Percentiles rank a stretch among this genome's conserved stretches.
Evolutionary conservation across 2,888 invertebrate species (phyloP).

Genomic region (Cephus rjabovi): DNA sequence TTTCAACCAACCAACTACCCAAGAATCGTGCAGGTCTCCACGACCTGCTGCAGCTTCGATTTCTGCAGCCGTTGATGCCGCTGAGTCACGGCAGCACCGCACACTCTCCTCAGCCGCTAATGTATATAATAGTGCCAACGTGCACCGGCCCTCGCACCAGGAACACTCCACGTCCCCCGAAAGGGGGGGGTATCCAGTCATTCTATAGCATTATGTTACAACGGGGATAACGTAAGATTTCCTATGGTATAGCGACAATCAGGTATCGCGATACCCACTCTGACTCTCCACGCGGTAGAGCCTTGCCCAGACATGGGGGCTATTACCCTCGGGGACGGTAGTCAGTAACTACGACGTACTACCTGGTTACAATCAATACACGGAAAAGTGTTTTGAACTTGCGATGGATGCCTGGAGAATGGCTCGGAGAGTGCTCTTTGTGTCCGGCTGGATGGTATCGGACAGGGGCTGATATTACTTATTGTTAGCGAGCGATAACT

Average conservation of each 20-base stretch:
- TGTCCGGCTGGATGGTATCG: not conserved
- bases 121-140: not conserved
- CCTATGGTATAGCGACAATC: not conserved
- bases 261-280: not conserved
- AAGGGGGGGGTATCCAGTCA: not conserved
- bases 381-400: not conserved
- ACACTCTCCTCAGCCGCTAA: not conserved
- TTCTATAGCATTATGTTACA: not conserved
- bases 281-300: not conserved
- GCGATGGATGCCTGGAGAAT: not conserved
- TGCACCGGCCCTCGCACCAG: not conserved
- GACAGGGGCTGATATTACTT: not conserved
- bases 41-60: not conserved
- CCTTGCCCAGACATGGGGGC: not conserved
- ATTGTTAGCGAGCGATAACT: not conserved
- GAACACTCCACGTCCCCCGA: not conserved
- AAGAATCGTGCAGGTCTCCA: not conserved
- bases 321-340: not conserved
- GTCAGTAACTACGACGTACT: not conserved
- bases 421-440: not conserved
- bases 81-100: not conserved
- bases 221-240: not conserved
- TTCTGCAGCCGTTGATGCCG: not conserved
- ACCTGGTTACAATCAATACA: not conserved
- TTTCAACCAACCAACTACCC: not conserved